These are phyloP conservation scores for Pipistrellus nathusii DNA, from an alignment of 2,797 vertebrate species.

Conservation along the genomic window DNA sequence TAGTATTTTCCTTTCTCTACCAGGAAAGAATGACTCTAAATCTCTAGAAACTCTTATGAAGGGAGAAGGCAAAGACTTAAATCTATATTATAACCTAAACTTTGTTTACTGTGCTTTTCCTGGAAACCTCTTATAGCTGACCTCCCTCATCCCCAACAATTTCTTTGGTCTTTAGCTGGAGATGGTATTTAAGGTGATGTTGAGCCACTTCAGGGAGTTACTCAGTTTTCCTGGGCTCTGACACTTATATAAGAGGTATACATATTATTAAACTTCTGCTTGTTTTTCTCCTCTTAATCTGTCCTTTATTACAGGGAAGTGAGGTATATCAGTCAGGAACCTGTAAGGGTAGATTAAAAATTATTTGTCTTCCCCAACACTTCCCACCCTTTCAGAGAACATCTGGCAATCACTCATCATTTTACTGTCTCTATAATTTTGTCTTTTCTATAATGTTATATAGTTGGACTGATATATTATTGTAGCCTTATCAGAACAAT, in stretches of 20 bases:
- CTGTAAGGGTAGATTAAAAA: neutral
- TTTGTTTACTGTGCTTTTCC: neutral
- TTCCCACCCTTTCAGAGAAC: neutral
- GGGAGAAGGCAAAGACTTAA: neutral
- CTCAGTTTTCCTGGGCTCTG: neutral
- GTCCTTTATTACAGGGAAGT: neutral
- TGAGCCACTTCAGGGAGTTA: neutral
- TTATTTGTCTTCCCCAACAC: neutral
- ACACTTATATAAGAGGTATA: neutral
- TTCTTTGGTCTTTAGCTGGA: neutral
- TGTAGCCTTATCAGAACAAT: neutral
- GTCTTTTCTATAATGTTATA: neutral
- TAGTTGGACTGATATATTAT: neutral
- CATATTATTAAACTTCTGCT: neutral
- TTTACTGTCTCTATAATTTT: neutral
- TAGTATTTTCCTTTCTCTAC: neutral
- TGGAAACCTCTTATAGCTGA: neutral
- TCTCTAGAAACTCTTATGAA: neutral
- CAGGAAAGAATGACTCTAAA: neutral
- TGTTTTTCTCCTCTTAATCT: neutral
- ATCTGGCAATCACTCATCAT: neutral
- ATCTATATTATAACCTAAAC: neutral
- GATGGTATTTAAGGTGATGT: neutral
- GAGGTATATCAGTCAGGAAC: neutral
- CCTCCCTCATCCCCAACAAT: neutral